These are phyloP conservation scores for Varroa destructor DNA, from an alignment of 1,140 invertebrate genomes.

Conservation along the genomic window DNA sequence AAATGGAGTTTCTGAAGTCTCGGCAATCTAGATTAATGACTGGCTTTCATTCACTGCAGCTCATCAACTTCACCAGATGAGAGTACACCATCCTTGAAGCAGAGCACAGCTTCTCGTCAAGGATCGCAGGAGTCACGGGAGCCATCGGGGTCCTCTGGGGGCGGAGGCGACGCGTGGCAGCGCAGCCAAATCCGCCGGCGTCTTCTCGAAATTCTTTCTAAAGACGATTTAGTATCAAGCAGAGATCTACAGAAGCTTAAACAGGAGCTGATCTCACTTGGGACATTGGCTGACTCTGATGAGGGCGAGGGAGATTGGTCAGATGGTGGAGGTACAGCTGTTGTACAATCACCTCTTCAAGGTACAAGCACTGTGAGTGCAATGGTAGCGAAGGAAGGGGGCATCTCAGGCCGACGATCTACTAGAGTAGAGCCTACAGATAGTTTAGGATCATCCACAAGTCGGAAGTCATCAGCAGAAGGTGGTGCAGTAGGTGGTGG, in stretches of 20 bases:
- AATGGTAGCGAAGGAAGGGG: background rate
- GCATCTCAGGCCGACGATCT: too few species aligned
- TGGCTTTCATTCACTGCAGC: background rate
- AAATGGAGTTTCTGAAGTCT: too few species aligned
- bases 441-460: too few species aligned
- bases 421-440: too few species aligned
- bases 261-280: conserved; percentile 35
- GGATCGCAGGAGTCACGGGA: background rate
- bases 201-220: conserved; percentile 37
- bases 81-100: conserved; percentile 10
- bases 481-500: too few species aligned
- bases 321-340: conserved; percentile 7
- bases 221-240: conserved; percentile 39
- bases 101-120: conserved; percentile 3
- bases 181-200: conserved; percentile 32
- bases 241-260: conserved; percentile 40
- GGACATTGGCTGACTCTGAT: background rate
- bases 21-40: too few species aligned
- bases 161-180: background rate
- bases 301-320: background rate
- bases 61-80: conserved; percentile 19
- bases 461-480: too few species aligned
- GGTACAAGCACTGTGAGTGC: background rate
- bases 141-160: background rate
- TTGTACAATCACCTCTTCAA: background rate